Percentiles rank a stretch among this genome's conserved stretches.
Conservation (phyloP, 2,113 vertebrate species). For the Chaetops frenatus region DNA sequence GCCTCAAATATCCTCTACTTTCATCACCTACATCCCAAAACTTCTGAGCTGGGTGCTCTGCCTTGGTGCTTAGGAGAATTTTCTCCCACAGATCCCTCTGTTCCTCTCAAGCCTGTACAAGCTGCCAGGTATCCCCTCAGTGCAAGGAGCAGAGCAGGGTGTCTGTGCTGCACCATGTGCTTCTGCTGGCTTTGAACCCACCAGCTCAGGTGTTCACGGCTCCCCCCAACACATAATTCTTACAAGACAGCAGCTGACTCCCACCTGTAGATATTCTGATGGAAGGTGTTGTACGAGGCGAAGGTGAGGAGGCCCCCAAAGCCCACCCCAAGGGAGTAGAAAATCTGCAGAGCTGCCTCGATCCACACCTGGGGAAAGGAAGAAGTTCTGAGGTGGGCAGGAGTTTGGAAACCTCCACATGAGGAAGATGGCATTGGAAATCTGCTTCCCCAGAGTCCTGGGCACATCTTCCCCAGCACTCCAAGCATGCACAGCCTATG, state of each 20-base stretch:
- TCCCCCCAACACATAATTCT: not conserved
- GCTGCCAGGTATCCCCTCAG: not conserved
- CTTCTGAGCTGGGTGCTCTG: not conserved
- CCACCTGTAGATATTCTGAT: slow-evolving; percentile 82
- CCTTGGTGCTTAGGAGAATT: not conserved
- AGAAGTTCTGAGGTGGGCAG: not conserved
- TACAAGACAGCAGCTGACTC: not conserved
- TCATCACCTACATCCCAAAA: not conserved
- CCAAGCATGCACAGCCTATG: not conserved
- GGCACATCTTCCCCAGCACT: not conserved
- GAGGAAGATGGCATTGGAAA: not conserved
- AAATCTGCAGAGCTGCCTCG: slow-evolving; percentile 80
- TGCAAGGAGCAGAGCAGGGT: not conserved
- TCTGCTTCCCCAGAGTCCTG: not conserved
- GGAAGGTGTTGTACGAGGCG: slow-evolving; percentile 80
- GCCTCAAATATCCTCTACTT: not conserved
- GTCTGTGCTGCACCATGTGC: fast-evolving
- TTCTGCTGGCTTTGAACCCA: not conserved
- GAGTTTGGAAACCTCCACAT: not conserved
- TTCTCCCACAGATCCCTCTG: not conserved
- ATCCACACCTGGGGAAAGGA: slow-evolving; percentile 74
- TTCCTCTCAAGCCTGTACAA: not conserved
- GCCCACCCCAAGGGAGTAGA: slow-evolving; percentile 80
- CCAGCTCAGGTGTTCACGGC: not conserved
- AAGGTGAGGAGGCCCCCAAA: slow-evolving; percentile 82